Evolutionary conservation across 2,888 invertebrate genomes (phyloP).

Genomic region (Minunthozetes semirufus): DNA sequence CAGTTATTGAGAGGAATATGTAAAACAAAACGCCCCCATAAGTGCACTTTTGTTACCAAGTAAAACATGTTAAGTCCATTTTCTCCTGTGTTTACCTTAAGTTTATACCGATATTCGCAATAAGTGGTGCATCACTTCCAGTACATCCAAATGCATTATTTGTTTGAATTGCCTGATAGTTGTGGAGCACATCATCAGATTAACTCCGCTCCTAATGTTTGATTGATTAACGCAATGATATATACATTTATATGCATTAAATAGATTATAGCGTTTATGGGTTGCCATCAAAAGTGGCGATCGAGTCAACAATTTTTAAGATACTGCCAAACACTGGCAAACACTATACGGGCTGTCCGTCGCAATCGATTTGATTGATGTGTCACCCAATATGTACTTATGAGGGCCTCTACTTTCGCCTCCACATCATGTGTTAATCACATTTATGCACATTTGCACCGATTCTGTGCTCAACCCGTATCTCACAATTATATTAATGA

Average conservation of each 20-base stretch:
- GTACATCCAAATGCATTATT: not conserved
- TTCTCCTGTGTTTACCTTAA: constrained; percentile 14
- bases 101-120: not conserved
- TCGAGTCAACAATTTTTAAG: constrained; percentile 21
- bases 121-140: not conserved
- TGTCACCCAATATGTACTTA: constrained; percentile 29
- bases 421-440: constrained; percentile 27
- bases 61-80: constrained; percentile 30
- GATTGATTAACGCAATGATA: constrained; percentile 26
- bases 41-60: not conserved
- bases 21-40: constrained; percentile 23
- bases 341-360: constrained; percentile 14
- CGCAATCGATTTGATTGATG: constrained; percentile 19
- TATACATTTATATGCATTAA: constrained; percentile 19
- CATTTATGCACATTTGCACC: not conserved
- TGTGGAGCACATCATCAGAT: not conserved
- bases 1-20: not conserved
- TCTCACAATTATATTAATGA: constrained; percentile 19
- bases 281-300: not conserved
- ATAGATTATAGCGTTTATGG: constrained; percentile 1
- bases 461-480: constrained; percentile 3
- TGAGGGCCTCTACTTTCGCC: constrained; percentile 25
- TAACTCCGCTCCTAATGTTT: constrained; percentile 1
- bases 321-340: not conserved
- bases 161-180: not conserved